Conservation (phyloP, 2,113 vertebrate species). For the Hypanus sabinus region DNA sequence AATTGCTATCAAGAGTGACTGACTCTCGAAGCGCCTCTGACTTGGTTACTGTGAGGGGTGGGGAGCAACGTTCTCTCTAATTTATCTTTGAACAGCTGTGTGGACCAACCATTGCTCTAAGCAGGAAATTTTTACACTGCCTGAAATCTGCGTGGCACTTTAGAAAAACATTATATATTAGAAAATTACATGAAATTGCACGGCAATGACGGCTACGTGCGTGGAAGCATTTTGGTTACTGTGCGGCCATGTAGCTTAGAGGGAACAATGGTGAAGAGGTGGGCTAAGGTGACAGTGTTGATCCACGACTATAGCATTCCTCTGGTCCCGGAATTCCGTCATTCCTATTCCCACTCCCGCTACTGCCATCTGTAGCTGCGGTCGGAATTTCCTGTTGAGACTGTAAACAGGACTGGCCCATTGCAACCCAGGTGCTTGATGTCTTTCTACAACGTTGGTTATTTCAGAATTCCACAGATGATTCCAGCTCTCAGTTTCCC, state of each 20-base stretch:
- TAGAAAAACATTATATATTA: no score
- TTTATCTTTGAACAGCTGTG: no score
- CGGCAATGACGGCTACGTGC: no score
- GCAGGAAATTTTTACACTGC: no score
- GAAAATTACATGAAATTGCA: no score
- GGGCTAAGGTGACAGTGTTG: not conserved
- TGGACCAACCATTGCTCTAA: no score
- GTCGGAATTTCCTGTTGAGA: not conserved
- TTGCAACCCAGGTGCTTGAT: not conserved
- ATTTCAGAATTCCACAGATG: not conserved
- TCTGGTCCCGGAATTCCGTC: no score
- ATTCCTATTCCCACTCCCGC: not conserved
- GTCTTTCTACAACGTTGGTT: not conserved
- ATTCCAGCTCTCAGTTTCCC: not conserved
- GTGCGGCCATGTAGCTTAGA: no score
- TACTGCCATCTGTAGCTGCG: not conserved
- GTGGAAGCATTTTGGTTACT: no score
- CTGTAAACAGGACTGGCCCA: not conserved
- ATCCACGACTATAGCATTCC: not conserved
- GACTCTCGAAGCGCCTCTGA: not conserved
- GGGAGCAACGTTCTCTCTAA: not conserved
- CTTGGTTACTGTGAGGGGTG: not conserved
- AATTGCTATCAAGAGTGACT: not conserved
- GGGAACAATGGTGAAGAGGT: not conserved
- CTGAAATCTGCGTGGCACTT: no score